Conservation (phyloP, 2,888 invertebrate genomes). For the Heteropelma amictum region DNA sequence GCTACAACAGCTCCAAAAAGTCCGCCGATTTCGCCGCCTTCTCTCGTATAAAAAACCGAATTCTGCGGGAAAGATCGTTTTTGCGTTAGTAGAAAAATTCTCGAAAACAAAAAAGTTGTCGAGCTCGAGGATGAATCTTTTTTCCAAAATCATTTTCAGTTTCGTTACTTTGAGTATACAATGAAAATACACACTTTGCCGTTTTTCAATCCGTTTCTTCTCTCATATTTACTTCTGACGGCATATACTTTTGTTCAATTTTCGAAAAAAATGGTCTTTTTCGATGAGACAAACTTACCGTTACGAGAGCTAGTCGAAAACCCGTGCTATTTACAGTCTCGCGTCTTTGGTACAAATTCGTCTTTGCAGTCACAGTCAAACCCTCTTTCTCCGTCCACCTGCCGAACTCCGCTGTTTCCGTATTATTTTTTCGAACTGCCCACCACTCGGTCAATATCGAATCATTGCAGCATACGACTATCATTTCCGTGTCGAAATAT, state of each 20-base stretch:
- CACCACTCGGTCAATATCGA: conserved; percentile 66
- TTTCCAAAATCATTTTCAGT: no score
- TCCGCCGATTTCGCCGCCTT: conserved; percentile 56
- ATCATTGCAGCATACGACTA: conserved; percentile 62
- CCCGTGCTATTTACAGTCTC: conserved; percentile 59
- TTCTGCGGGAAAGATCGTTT: conserved; percentile 29
- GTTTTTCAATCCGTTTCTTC: no score
- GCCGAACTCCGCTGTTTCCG: conserved; percentile 58
- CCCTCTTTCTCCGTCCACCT: conserved; percentile 56
- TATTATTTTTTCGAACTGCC: conserved; percentile 55
- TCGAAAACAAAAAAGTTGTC: background rate
- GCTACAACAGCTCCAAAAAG: conserved; percentile 62
- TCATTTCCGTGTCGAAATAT: conserved; percentile 64
- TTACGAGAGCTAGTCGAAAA: conserved; percentile 59
- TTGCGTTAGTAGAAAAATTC: background rate
- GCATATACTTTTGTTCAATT: no score
- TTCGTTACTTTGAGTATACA: no score
- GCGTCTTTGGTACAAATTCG: conserved; percentile 62
- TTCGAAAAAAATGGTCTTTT: background rate
- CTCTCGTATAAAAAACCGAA: conserved; percentile 30
- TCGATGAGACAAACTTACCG: conserved; percentile 51
- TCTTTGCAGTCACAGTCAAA: conserved; percentile 10
- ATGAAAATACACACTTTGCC: no score
- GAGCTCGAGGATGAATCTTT: background rate
- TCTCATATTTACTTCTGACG: no score